A percentile compares a stretch with the other conserved stretches of the same genome.
Conservation (phyloP, 2,797 vertebrate genomes). For the Acanthurus leucopareius region DNA sequence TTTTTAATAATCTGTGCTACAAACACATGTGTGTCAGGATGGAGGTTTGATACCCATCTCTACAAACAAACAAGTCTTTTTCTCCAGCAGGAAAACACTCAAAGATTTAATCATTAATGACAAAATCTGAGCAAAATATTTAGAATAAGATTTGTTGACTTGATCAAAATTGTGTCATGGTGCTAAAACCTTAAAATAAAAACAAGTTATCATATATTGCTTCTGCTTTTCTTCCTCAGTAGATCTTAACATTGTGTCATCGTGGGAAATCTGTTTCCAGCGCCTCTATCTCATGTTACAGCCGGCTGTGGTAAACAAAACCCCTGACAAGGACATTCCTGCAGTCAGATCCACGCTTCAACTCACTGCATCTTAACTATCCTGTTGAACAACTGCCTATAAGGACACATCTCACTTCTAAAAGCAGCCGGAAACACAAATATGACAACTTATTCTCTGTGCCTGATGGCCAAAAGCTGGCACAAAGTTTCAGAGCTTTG, state of each 20-base stretch:
- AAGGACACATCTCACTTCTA: not conserved
- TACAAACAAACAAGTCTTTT: not conserved
- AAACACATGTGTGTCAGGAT: not conserved
- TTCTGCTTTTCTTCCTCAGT: not conserved
- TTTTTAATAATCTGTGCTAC: not conserved
- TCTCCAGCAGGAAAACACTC: not conserved
- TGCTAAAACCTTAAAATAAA: not conserved
- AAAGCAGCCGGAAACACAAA: not conserved
- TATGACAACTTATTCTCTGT: not conserved
- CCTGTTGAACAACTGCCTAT: too few species aligned
- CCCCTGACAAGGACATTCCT: slow-evolving; percentile 25
- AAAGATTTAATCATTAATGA: not conserved
- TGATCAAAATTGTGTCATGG: not conserved
- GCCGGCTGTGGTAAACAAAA: slow-evolving; percentile 3
- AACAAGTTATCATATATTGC: not conserved
- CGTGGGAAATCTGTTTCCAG: slow-evolving; percentile 24
- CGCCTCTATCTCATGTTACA: slow-evolving; percentile 5
- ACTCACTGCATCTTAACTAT: not conserved
- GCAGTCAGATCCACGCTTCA: not conserved
- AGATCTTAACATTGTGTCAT: not conserved
- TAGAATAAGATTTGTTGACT: not conserved
- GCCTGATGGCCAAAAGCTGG: slow-evolving; percentile 26
- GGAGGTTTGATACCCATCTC: not conserved
- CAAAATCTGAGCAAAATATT: not conserved
- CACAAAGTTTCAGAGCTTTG: slow-evolving; percentile 26